phyloP scores from a whole-genome alignment of 2,113 vertebrate genomes.

The Lepidothrix coronata region DNA sequence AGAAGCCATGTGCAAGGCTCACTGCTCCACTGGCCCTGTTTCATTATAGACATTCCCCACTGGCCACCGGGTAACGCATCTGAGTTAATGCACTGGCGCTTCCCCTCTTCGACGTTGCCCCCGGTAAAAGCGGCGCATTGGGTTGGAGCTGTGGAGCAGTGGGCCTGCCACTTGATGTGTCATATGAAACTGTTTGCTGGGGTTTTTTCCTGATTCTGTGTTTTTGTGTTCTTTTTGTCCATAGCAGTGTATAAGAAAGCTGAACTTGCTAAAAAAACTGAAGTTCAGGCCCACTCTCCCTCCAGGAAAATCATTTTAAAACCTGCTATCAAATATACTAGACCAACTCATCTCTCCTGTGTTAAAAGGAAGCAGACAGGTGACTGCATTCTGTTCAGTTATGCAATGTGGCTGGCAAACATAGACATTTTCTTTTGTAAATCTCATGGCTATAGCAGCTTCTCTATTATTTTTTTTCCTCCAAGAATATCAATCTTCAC shows the following conservation, averaged over 20 bases:
- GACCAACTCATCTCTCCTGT: slow-evolving; percentile 92
- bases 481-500: slow-evolving; percentile 67
- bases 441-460: slow-evolving; percentile 76
- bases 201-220: slow-evolving; percentile 78
- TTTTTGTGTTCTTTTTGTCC: slow-evolving; percentile 81
- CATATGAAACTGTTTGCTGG: slow-evolving; percentile 45
- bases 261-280: slow-evolving; percentile 95
- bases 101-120: neutral
- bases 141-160: slow-evolving; percentile 24
- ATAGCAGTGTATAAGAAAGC: slow-evolving; percentile 96
- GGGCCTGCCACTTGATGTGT: slow-evolving; percentile 13
- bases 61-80: neutral
- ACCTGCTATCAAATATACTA: slow-evolving; percentile 90
- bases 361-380: slow-evolving; percentile 98
- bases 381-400: slow-evolving; percentile 82
- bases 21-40: neutral
- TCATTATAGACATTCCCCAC: neutral
- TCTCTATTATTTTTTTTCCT: slow-evolving; percentile 69
- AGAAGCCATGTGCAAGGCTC: slow-evolving; percentile 22
- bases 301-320: slow-evolving; percentile 94
- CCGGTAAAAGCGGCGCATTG: rapidly evolving
- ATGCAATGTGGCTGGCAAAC: slow-evolving; percentile 87
- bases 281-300: slow-evolving; percentile 92
- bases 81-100: neutral
- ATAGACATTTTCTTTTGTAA: slow-evolving; percentile 72